phyloP scores from a whole-genome alignment of 2,888 invertebrate species.

The Neoitamus cyanurus region DNA sequence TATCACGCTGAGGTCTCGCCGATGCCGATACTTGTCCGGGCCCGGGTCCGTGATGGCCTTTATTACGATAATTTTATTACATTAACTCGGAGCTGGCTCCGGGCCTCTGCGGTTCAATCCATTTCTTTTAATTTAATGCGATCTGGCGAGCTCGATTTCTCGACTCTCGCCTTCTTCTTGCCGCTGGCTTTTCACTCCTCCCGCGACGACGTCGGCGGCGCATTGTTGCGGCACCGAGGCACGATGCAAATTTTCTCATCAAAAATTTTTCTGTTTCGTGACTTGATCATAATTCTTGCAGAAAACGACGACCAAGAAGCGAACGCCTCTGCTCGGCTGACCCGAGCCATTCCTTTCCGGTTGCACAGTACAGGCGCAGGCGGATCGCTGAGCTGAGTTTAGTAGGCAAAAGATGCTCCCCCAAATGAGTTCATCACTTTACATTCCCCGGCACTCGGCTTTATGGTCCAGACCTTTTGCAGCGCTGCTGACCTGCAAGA shows the following conservation, averaged over 20 bases:
- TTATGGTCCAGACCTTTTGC: conserved; percentile 1
- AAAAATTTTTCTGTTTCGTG: conserved; percentile 44
- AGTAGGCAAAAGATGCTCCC: background rate
- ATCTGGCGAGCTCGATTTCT: conserved; percentile 40
- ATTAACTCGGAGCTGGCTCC: conserved; percentile 18
- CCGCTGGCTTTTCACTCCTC: conserved; percentile 31
- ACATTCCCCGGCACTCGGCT: background rate
- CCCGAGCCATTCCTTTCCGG: conserved; percentile 25
- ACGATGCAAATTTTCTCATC: conserved; percentile 46
- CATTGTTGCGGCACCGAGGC: conserved; percentile 21
- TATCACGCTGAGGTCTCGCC: background rate
- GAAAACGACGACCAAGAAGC: background rate
- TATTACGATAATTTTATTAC: conserved; percentile 47
- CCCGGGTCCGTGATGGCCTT: conserved; percentile 6
- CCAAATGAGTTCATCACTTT: conserved; percentile 37
- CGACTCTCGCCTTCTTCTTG: background rate
- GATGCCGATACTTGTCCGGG: background rate
- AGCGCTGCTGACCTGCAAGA: conserved; percentile 3
- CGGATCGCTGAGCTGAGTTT: background rate
- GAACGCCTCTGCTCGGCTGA: conserved; percentile 20
- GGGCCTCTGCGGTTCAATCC: conserved; percentile 43
- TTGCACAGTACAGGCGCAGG: conserved; percentile 2
- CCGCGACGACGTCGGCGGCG: background rate
- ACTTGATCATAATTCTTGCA: conserved; percentile 41
- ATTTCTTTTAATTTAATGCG: conserved; percentile 47